Conservation (phyloP, 2,113 vertebrate genomes). For the Dendrocopos noguchii region DNA sequence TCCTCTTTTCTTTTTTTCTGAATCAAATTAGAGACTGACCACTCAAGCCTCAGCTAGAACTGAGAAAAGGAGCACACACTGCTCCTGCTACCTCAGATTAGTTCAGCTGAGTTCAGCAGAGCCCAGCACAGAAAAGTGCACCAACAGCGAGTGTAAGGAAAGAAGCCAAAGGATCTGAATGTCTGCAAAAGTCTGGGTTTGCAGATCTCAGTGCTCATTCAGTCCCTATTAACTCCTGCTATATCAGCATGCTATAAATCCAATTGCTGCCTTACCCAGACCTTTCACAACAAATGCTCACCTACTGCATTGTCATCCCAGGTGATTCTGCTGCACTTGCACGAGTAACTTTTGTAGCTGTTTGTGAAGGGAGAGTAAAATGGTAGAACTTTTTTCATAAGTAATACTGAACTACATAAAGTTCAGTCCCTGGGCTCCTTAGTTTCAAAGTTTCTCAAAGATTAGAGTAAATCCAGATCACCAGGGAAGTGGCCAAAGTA, state of each 20-base stretch:
- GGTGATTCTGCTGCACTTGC: neutral
- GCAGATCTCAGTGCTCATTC: neutral
- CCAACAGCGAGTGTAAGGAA: neutral
- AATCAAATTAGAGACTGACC: neutral
- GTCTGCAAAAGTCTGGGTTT: neutral
- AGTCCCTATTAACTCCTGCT: neutral
- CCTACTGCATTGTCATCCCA: neutral
- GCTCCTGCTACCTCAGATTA: neutral
- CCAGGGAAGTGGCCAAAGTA: neutral
- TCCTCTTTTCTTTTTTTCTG: neutral
- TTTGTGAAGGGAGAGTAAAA: neutral
- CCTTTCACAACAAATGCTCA: neutral
- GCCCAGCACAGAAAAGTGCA: neutral
- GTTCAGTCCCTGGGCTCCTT: neutral
- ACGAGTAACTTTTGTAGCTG: neutral
- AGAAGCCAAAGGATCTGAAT: neutral
- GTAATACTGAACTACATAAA: neutral
- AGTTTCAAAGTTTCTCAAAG: neutral
- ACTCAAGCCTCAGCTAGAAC: neutral
- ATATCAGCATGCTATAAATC: neutral
- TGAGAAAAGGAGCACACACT: neutral
- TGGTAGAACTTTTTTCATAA: neutral
- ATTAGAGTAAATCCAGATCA: neutral
- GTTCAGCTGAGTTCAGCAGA: slow-evolving; percentile 23
- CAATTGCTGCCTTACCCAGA: neutral